Base-by-base conservation (phyloP, 1,140 invertebrate species). In the Macrocentrus cingulum region DNA sequence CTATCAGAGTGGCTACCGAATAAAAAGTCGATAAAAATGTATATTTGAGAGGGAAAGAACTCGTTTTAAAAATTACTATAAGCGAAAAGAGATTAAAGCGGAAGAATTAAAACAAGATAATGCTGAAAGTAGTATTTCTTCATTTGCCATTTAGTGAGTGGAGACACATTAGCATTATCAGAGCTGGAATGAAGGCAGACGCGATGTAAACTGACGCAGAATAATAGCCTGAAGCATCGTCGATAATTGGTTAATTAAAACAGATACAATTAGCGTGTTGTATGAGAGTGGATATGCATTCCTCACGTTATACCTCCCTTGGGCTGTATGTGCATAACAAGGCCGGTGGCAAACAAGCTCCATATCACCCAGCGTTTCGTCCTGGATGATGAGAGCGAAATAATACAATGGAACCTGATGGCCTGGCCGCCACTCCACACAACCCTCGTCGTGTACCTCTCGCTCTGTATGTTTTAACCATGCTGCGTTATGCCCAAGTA, bases 301-400 rank as follows among this genome's bases (percentile, higher is more conserved):
- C 61, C 56, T 61, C 60, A 37, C 62, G 53, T 61, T 50, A 61
- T 67, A 68, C 67, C 64, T 64, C 42, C 60, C 44, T 56, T 42
- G 56, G 63, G 66, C 41, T 15, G 23, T 58, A 41, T 51, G 51
- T 45, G 52, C 53, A 42, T 62, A 69, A 66, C 64, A 69, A 67
- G 64, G 69, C 69, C 67, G 63, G 65, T 71, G 66, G 67, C 69
- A 67, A 69, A 67, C 69, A 69, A 71, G 67, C 69, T 56, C 64
- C 67, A 67, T 65, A 64, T 66, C 66, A 65, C 65, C 65, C 66
- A 63, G 65, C 64, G 64, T 69, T 67, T 66, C 64, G 63, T 63
- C 60, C 63, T 63, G 66, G 65, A 68, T 66, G 65, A 71, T 64
- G 64, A 65, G 57, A 68, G 57, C 52, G 60, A 62, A 56, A 65